phyloP scores from a whole-genome alignment of 2,797 vertebrate species.

The Catamblyrhynchus diadema region DNA sequence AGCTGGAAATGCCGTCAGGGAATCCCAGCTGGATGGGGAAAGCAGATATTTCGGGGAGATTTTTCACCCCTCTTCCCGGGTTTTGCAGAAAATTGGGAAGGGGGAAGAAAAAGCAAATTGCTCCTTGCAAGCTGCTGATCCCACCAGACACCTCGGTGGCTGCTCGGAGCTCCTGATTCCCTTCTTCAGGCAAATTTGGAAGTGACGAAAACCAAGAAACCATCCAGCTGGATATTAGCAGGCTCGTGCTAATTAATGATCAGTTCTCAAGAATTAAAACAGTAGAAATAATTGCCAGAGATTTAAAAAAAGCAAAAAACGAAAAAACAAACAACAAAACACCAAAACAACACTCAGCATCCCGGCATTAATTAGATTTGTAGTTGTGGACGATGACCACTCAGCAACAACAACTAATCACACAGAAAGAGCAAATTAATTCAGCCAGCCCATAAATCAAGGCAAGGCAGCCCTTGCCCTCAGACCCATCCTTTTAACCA shows the following conservation, averaged over 20 bases:
- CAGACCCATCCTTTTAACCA: background rate
- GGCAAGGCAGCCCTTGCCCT: background rate
- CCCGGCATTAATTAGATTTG: slow-evolving; percentile 18
- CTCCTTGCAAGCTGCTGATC: background rate
- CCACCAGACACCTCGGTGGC: background rate
- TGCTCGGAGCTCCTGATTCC: background rate
- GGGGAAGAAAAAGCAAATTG: background rate
- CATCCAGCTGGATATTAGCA: background rate
- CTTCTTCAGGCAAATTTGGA: background rate
- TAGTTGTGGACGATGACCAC: slow-evolving; percentile 20
- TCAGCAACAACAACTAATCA: slow-evolving; percentile 27
- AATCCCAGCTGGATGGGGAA: background rate
- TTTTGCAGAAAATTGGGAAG: background rate
- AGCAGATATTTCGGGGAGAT: background rate
- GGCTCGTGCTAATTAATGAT: background rate
- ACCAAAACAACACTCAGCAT: background rate
- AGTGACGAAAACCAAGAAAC: background rate
- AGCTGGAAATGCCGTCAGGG: background rate
- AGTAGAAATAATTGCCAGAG: background rate
- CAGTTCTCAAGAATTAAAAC: background rate
- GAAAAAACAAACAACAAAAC: background rate
- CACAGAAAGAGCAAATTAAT: slow-evolving; percentile 20
- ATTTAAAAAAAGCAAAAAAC: background rate
- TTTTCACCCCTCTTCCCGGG: background rate
- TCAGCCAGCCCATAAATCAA: slow-evolving; percentile 24